Conservation (phyloP, 2,797 vertebrate genomes). For the Poeciliopsis infans region DNA sequence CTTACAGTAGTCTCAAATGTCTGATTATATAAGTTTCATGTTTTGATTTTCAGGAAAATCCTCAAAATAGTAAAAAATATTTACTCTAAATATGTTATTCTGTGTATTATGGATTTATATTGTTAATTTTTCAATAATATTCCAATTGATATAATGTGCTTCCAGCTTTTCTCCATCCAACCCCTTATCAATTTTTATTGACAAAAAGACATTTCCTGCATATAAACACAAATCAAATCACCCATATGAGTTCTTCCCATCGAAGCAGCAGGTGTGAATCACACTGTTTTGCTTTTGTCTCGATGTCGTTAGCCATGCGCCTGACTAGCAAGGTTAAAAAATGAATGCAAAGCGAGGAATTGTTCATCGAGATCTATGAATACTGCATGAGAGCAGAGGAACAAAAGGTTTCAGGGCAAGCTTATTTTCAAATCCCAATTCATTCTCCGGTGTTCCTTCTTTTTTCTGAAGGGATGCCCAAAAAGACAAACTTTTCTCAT, state of each 20-base stretch:
- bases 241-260: slow-evolving; percentile 6
- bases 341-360: slow-evolving; percentile 38
- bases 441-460: slow-evolving; percentile 50
- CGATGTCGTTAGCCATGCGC: slow-evolving; percentile 64
- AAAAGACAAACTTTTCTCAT: slow-evolving; percentile 55
- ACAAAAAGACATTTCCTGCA: slow-evolving; percentile 3
- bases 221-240: background rate
- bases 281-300: slow-evolving; percentile 55
- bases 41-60: background rate
- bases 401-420: slow-evolving; percentile 70
- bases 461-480: slow-evolving; percentile 35
- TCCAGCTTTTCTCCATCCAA: background rate
- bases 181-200: background rate
- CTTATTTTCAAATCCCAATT: slow-evolving; percentile 62
- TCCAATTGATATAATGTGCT: background rate
- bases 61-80: background rate
- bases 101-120: background rate
- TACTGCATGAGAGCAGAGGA: slow-evolving; percentile 65
- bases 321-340: slow-evolving; percentile 52
- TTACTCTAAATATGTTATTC: background rate
- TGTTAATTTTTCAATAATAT: background rate
- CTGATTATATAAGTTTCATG: background rate
- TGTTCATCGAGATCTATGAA: slow-evolving; percentile 64
- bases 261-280: slow-evolving; percentile 50
- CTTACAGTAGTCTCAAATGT: background rate